Conservation (phyloP, 2,113 vertebrate genomes). For the Marcusenius ussheri region DNA sequence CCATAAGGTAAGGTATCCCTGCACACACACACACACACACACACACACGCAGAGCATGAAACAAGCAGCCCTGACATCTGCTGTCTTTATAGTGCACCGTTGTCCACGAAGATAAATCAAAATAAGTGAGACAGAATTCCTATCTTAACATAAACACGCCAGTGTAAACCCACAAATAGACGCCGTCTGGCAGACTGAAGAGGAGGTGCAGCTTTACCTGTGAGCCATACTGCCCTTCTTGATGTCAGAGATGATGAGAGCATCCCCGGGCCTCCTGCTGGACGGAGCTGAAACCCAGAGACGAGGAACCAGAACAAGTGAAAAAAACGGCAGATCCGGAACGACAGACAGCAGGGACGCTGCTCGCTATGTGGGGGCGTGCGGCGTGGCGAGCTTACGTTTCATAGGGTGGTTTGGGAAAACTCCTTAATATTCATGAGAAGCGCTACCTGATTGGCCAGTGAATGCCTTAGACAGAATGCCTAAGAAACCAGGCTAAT, state of each 20-base stretch:
- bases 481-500: too few species aligned
- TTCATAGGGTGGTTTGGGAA: too few species aligned
- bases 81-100: neutral
- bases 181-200: neutral
- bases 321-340: neutral
- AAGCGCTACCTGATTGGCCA: too few species aligned
- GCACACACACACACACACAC: neutral
- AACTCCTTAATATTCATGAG: too few species aligned
- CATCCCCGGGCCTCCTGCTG: constrained; percentile 87
- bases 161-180: neutral
- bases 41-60: neutral
- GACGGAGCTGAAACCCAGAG: constrained; percentile 71
- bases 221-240: constrained; percentile 98
- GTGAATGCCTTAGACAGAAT: too few species aligned
- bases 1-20: too few species aligned
- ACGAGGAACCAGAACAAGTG: neutral
- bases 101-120: neutral
- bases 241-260: constrained; percentile 97
- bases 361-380: neutral
- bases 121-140: neutral
- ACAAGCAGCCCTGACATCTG: neutral
- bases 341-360: neutral
- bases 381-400: too few species aligned
- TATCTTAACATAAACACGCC: neutral
- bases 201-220: constrained; percentile 60